Percentiles rank a stretch among this genome's conserved stretches.
These are phyloP conservation scores for Agapornis roseicollis DNA, from an alignment of 2,113 vertebrate species.

Conservation along the genomic window DNA sequence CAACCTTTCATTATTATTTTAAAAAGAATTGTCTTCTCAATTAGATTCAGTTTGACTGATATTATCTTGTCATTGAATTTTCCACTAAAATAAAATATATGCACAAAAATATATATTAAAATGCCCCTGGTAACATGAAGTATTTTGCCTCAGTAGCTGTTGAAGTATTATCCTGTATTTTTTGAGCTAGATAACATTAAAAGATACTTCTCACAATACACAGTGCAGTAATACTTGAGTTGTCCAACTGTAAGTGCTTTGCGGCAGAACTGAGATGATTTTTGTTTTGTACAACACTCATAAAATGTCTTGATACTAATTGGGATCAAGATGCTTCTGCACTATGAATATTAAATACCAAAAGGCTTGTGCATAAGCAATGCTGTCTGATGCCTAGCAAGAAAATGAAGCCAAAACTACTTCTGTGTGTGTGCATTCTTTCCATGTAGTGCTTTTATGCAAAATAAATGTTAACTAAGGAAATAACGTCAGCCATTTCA, in stretches of 20 bases:
- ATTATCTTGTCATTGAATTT: background rate
- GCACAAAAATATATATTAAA: background rate
- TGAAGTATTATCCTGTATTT: background rate
- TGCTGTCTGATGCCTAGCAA: background rate
- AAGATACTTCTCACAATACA: background rate
- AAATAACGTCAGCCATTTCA: background rate
- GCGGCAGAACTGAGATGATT: background rate
- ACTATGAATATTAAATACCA: background rate
- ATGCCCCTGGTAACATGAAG: background rate
- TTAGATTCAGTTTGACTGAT: background rate
- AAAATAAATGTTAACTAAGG: slow-evolving; percentile 30
- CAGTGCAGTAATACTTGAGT: background rate
- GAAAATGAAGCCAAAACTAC: background rate
- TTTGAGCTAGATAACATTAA: background rate
- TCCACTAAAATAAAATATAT: background rate
- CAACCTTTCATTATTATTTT: background rate
- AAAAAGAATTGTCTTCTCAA: background rate
- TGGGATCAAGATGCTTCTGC: background rate
- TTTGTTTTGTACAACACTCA: background rate
- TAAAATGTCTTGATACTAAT: background rate
- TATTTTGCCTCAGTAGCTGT: background rate
- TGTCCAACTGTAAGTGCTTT: background rate
- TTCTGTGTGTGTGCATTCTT: background rate
- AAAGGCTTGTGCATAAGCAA: background rate
- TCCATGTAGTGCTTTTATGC: background rate